Evolutionary conservation across 1,140 invertebrate species (phyloP), one percentile per base, ranked within the genome.

Genomic region (Pseudomyrmex sp.): DNA sequence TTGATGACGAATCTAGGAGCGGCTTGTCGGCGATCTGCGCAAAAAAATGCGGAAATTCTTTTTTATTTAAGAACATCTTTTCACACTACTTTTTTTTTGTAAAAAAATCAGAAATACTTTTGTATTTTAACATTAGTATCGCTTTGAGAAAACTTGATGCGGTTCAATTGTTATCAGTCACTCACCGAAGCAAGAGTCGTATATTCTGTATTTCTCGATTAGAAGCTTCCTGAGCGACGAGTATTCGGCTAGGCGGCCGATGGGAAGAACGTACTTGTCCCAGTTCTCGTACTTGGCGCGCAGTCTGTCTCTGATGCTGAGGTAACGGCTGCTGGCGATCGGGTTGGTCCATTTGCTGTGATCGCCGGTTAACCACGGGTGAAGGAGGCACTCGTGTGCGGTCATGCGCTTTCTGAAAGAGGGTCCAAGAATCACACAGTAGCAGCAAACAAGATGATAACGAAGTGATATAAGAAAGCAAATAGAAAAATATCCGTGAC

Each of bases 1-100:
- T 97, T 97, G 88, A 99, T 99, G 75, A 99, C 98, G 95, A 99
- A 99, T 92, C 99, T 96, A 18, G 99, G 99, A 56, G 98, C 98
- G 26, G 99, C 99, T 96, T 99, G 99, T 91, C 98, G 96, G 35
- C 99, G 97, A 95, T 99, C 98, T 98, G 92, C 5, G 35, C 95
- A 76, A 76, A 18, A 18, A 82, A 59, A 70, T 35, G 18, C 54
- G 1, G 18, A 70, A 35, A 35, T 35, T 35, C 5, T 59, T 59
- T 61, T 59, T 59, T 48, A 69, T 58, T 52, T 12, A 50, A 75
- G 15, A 62, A 2, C 35, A 35, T 35, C 5, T 35, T 35, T 35
- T 35, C 35, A 35, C 35, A 35, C 5, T 5, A 4, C 0, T 35
- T 35, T 35, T 35, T 35, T 0, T 0, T 18, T 18, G 18, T 35